Evolutionary conservation across 2,797 vertebrate genomes (phyloP), one percentile per base, ranked within the genome.

Genomic region (Chiroxiphia lanceolata): DNA sequence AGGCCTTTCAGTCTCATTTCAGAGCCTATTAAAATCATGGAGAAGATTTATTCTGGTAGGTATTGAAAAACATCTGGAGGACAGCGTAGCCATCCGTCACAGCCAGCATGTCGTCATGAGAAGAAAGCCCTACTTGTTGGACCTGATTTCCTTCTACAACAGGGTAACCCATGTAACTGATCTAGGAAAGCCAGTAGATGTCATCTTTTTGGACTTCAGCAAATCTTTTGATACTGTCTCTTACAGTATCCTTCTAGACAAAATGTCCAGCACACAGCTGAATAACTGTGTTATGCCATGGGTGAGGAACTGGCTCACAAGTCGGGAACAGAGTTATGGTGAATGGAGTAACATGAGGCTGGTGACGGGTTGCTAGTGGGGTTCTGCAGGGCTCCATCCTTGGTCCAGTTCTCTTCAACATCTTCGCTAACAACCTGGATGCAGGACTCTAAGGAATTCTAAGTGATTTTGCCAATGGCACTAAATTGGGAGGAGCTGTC

Each of bases 321-420:
- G 19, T 50, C 2, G 1, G 23, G 6, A 44, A 15, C 27, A 51
- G 44, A 29, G 20, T 27, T 33, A 6, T 13, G 29, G 44, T 45
- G 23, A 38, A 9, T 5, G 2, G 10, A 31, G 11, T 53, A 34
- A 51, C 45, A 59, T 53, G 45, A 45, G 20, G 10, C 13, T 40
- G 68, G 38, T 7, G 20, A 10, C 29, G 4, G 27, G 21, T 59
- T 45, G 20, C 6, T 38, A 10, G 15, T 18, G n/a, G 60, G 25
- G 11, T 51, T 59, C 33, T 26, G 22, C 44, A 59, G 68, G 23
- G n/a, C 25, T 53, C 17, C 17, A 31, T 75, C 25, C 29, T 88
- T 0, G 0, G 16, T 47, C 34, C 45, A 67, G 11, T 59, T 25
- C 29, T 53, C n/a, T 47, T 67, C 53, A 47, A 26, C 31, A 26